Conservation (phyloP, 2,888 invertebrate species). For the Gymnosoma rotundatum region DNA sequence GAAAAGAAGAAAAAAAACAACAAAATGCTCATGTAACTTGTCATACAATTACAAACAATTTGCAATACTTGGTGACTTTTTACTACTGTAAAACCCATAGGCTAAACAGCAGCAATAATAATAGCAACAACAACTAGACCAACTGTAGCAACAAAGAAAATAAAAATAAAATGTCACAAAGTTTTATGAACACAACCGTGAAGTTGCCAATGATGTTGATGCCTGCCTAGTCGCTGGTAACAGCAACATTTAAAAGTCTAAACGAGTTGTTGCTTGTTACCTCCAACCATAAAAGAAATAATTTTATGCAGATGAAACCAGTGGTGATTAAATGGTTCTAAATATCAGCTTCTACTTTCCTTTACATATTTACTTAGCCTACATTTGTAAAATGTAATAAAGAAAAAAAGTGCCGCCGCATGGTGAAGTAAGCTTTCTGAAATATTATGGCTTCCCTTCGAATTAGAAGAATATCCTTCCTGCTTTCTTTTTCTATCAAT, state of each 20-base stretch:
- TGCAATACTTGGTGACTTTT: constrained; percentile 56
- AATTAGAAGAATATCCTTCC: too few species aligned
- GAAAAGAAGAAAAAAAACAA: constrained; percentile 27
- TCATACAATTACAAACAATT: constrained; percentile 66
- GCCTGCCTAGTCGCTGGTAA: constrained; percentile 48
- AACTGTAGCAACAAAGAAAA: constrained; percentile 21
- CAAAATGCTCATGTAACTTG: constrained; percentile 65
- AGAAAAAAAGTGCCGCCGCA: too few species aligned
- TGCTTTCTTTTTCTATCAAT: too few species aligned
- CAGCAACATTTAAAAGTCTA: constrained; percentile 56
- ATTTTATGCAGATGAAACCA: constrained; percentile 24
- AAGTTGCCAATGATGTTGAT: constrained; percentile 66
- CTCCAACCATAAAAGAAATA: constrained; percentile 28
- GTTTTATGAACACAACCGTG: constrained; percentile 65
- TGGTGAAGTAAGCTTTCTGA: too few species aligned
- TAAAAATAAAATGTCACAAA: constrained; percentile 59
- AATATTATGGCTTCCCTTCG: too few species aligned
- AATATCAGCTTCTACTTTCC: too few species aligned
- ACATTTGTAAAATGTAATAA: too few species aligned
- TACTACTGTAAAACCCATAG: constrained; percentile 33
- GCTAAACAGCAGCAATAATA: constrained; percentile 12
- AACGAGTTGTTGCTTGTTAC: constrained; percentile 45
- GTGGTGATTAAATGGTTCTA: not conserved
- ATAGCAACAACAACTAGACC: constrained; percentile 6
- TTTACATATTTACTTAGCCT: not conserved